Base-by-base conservation (phyloP, 2,888 invertebrate genomes). In the Athalia rosae region DNA sequence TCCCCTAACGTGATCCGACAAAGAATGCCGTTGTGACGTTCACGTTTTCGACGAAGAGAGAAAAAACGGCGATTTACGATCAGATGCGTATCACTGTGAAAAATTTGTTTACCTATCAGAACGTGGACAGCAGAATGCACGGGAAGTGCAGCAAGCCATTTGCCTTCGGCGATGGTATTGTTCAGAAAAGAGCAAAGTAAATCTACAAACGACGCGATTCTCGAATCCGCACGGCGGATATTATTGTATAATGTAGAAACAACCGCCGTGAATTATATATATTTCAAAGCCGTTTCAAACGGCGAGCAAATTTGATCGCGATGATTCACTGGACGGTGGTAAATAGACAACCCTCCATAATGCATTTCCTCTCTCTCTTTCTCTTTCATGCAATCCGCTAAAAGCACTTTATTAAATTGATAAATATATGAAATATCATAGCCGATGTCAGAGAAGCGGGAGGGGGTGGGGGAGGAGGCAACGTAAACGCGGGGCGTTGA, bases 351-450 rank as follows among this genome's bases (percentile, higher is more conserved):
- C 47, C 47, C 71, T 71, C 62, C 74, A 77, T 58, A 64, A n/a
- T n/a, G n/a, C n/a, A n/a, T n/a, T n/a, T n/a, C 61, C 81, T n/a
- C n/a, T n/a, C n/a, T 28, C 28, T 28, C 28, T 28, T 28, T 28
- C 28, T 28, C 28, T 28, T 28, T 2, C 28, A 2, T 28, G 28
- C 28, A 84, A 86, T 86, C 85, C 85, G 85, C 85, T 85, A 86
- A 81, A 81, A 81, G 85, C 86, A 86, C 86, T 87, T 86, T 87
- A 84, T 85, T 85, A 84, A 85, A 87, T 87, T 85, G 84, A 85
- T 84, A 83, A 84, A 84, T 83, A 84, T 84, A 85, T 87, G 86
- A 85, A 85, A 86, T 87, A 86, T 86, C 85, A 86, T 84, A 84
- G 84, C 82, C 82, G 80, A 83, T 83, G 7, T 61, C 5, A 9